phyloP scores from a whole-genome alignment of 64 coral and sea anemone species.

The Montipora capricornis region DNA sequence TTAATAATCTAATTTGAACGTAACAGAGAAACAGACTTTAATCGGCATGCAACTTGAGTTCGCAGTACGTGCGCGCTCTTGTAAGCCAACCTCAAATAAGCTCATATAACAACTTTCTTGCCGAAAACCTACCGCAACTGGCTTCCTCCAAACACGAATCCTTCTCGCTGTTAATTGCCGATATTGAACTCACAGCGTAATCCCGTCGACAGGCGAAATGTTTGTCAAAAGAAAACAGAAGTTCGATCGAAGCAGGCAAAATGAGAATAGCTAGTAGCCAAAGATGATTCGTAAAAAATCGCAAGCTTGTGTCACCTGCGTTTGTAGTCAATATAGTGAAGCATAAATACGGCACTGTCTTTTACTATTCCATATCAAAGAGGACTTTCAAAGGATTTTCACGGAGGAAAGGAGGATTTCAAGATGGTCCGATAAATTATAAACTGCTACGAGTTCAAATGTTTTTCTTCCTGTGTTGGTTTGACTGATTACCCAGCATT shows the following conservation, averaged over 20 bases:
- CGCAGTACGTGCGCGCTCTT: no score
- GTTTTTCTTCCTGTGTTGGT: no score
- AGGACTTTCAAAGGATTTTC: neutral
- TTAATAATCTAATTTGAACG: no score
- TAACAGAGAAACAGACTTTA: no score
- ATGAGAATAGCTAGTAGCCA: no score
- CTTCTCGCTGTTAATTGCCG: neutral
- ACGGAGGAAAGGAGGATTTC: neutral
- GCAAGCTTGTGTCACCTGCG: neutral
- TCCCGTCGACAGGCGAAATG: neutral
- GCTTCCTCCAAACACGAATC: neutral
- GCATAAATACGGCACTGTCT: no score
- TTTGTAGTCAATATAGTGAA: no score
- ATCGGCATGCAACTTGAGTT: no score
- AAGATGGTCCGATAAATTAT: neutral
- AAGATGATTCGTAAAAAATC: no score
- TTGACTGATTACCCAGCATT: slow-evolving; percentile 1
- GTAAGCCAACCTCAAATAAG: no score
- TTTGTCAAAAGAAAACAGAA: neutral
- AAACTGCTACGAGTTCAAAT: neutral
- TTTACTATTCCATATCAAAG: no score
- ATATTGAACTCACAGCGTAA: neutral
- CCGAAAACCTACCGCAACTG: slow-evolving; percentile 1
- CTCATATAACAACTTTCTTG: no score
- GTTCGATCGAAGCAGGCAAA: neutral